Evolutionary conservation across 2,888 invertebrate genomes (phyloP), one percentile per base, ranked within the genome.

Genomic region (Clivina fossor): DNA sequence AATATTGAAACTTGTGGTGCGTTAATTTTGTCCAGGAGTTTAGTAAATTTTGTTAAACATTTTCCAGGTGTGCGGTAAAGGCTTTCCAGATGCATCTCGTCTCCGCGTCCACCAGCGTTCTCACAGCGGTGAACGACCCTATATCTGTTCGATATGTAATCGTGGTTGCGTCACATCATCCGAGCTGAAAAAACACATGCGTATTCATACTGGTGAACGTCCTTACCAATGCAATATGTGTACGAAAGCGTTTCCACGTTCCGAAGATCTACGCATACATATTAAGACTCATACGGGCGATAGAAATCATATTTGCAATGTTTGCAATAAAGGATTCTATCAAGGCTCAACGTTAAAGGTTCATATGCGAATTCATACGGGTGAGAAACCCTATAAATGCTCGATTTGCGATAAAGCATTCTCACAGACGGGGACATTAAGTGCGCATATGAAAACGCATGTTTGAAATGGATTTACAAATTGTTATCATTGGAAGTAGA

Each of bases 31-130:
- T n/a, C n/a, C n/a, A n/a, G n/a, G n/a, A n/a, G n/a, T n/a, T n/a
- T n/a, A n/a, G n/a, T n/a, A n/a, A n/a, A n/a, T n/a, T n/a, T n/a
- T n/a, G n/a, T n/a, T n/a, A n/a, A n/a, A n/a, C n/a, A n/a, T n/a
- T n/a, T n/a, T n/a, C n/a, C n/a, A n/a, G n/a, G n/a, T 69, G 2
- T 78, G 78, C 60, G 75, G 75, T 4, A 78, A 78, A 64, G 70
- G 75, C 1, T 78, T 78, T 60, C 76, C 76, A 18, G 77, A 78
- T 57, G 75, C 75, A 3, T 76, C 78, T 1, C 71, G 78, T 19
- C 63, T 78, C 1, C 77, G 74, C 24, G 76, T 77, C 2, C 78
- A 78, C 60, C 69, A 69, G 44, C 71, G 77, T 28, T 73, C 73
- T 1, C 78, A 78, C 61, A 74, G 71, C 38, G 74, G 78, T 8